Evolutionary conservation across 2,888 invertebrate genomes (phyloP).

Genomic region (Lydus trimaculatus): DNA sequence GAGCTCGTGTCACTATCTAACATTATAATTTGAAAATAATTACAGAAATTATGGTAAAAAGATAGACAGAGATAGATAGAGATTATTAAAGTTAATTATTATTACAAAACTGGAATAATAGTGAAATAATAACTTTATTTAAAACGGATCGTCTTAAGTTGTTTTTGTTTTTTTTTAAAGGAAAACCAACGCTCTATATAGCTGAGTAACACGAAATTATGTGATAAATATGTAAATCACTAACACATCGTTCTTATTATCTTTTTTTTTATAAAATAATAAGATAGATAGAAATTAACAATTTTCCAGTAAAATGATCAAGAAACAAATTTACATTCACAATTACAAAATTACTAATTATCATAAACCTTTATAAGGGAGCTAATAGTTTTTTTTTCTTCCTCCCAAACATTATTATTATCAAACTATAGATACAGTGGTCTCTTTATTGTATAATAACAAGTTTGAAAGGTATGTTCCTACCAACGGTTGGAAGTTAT

Average conservation of each 20-base stretch:
- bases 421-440: too few relatives aligned
- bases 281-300: constrained; percentile 11
- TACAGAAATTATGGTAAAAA: background rate
- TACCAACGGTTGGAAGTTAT: too few relatives aligned
- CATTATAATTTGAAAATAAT: background rate
- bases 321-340: too few relatives aligned
- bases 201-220: constrained; percentile 45
- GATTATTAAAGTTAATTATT: constrained; percentile 23
- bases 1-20: background rate
- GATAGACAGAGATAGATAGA: background rate
- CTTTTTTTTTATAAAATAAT: background rate
- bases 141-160: constrained; percentile 15
- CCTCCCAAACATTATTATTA: too few relatives aligned
- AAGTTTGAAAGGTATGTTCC: too few relatives aligned
- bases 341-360: background rate
- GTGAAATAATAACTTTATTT: constrained; percentile 50
- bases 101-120: constrained; percentile 44
- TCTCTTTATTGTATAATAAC: too few relatives aligned
- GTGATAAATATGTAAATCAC: constrained; percentile 49
- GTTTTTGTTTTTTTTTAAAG: too few relatives aligned
- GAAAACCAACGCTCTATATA: constrained; percentile 36
- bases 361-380: too few relatives aligned
- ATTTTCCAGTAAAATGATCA: constrained; percentile 7
- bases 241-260: constrained; percentile 12
- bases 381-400: too few relatives aligned